phyloP scores from a whole-genome alignment of 2,888 invertebrate species.

The Thereva nobilitata region DNA sequence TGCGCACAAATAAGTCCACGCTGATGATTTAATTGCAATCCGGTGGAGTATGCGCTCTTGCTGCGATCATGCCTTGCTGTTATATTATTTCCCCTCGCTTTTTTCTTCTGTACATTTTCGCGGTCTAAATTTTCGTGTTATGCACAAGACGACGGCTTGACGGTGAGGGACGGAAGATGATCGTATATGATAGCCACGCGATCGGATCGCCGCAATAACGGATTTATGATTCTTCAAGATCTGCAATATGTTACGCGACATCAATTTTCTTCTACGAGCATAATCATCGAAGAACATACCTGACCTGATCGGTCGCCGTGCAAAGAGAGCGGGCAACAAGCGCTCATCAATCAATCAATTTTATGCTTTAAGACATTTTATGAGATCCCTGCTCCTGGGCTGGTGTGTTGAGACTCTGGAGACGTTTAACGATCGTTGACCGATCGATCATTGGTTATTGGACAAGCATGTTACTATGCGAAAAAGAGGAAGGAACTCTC shows the following conservation, averaged over 20 bases:
- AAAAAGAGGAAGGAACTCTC: neutral
- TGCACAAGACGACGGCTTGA: neutral
- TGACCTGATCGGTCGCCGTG: constrained; percentile 16
- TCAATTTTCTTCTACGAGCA: constrained; percentile 31
- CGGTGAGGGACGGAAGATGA: neutral
- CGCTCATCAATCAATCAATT: constrained; percentile 35
- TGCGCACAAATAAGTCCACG: constrained; percentile 2
- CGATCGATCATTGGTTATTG: constrained; percentile 18
- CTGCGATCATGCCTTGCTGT: constrained; percentile 12
- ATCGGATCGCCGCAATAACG: constrained; percentile 36
- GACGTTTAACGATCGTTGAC: constrained; percentile 32
- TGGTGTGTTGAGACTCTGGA: constrained; percentile 4
- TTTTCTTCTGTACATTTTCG: constrained; percentile 4
- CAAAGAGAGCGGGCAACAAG: constrained; percentile 1
- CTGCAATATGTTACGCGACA: constrained; percentile 34
- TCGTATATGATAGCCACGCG: constrained; percentile 30
- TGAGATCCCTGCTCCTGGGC: constrained; percentile 21
- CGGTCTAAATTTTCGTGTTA: constrained; percentile 25
- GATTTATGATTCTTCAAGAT: constrained; percentile 27
- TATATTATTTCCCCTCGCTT: neutral
- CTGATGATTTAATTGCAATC: constrained; percentile 13
- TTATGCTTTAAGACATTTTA: constrained; percentile 35
- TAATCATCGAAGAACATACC: constrained; percentile 9
- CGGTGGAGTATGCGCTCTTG: constrained; percentile 5
- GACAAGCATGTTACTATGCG: neutral